Conservation (phyloP, 1,140 invertebrate species). For the Mamestra configurata region DNA sequence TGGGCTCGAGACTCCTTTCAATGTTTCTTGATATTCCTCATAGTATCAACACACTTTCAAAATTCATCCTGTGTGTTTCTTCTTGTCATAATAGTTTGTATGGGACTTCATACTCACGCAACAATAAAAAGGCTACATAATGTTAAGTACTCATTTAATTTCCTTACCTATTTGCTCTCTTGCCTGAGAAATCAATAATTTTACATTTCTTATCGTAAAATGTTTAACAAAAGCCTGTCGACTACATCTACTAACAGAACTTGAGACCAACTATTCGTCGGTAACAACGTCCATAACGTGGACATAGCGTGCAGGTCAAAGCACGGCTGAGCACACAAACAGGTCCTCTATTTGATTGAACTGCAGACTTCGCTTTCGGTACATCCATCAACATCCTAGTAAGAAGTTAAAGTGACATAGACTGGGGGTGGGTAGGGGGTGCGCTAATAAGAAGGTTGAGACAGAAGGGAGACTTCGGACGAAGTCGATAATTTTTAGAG, state of each 20-base stretch:
- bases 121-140: too few relatives aligned
- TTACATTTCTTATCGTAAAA: not conserved
- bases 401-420: conserved; percentile 12
- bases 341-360: conserved; percentile 48
- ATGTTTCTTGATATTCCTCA: too few relatives aligned
- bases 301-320: conserved; percentile 2
- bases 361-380: conserved; percentile 20
- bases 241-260: not conserved
- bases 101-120: too few relatives aligned
- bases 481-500: too few relatives aligned
- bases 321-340: not conserved
- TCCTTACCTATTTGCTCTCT: too few relatives aligned
- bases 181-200: too few relatives aligned
- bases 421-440: not conserved
- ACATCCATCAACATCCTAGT: conserved; percentile 34
- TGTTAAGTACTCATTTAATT: too few relatives aligned
- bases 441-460: not conserved
- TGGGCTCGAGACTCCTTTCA: too few relatives aligned
- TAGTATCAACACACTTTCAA: too few relatives aligned
- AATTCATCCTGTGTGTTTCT: too few relatives aligned
- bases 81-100: too few relatives aligned
- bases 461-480: not conserved
- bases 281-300: not conserved
- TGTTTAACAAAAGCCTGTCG: not conserved
- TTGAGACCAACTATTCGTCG: not conserved